Evolutionary conservation across 2,113 vertebrate genomes (phyloP).

Genomic region (Dipodomys merriami): DNA sequence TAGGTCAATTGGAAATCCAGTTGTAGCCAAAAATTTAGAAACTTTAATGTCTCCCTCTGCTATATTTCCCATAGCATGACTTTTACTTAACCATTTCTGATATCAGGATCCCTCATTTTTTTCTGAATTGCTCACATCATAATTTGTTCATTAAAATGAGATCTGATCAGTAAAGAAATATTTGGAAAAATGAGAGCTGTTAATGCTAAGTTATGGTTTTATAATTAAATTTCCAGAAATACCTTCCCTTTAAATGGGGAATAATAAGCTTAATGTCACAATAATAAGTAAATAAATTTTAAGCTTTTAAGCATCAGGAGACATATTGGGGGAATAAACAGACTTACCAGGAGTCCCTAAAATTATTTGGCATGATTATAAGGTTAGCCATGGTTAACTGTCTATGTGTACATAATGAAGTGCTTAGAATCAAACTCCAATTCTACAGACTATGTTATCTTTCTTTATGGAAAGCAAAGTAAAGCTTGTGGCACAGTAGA

Average conservation of each 20-base stretch:
- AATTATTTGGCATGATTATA: slow-evolving; percentile 26
- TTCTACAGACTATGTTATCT: neutral
- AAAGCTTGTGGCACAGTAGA: neutral
- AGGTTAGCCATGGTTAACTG: slow-evolving; percentile 17
- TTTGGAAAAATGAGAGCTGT: neutral
- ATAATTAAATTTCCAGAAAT: slow-evolving; percentile 39
- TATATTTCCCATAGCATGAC: neutral
- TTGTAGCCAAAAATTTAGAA: neutral
- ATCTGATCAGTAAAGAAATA: neutral
- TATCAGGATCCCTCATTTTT: neutral
- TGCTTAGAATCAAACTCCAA: neutral
- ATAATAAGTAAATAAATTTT: slow-evolving; percentile 28
- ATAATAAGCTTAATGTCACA: neutral
- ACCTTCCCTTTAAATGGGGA: neutral
- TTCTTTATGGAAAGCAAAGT: neutral
- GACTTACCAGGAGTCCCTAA: neutral
- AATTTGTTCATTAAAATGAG: slow-evolving; percentile 28
- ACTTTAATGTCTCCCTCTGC: neutral
- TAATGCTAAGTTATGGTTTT: slow-evolving; percentile 20
- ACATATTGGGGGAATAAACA: neutral
- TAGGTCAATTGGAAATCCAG: slow-evolving; percentile 6
- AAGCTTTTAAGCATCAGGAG: slow-evolving; percentile 20
- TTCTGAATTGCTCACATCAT: neutral
- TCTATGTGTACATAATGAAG: neutral
- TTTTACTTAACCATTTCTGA: neutral